Evolutionary conservation across 53 echinoderm and acorn worm genomes (phyloP), one percentile per base, ranked within the genome.

Genomic region (Paracentrotus lividus): DNA sequence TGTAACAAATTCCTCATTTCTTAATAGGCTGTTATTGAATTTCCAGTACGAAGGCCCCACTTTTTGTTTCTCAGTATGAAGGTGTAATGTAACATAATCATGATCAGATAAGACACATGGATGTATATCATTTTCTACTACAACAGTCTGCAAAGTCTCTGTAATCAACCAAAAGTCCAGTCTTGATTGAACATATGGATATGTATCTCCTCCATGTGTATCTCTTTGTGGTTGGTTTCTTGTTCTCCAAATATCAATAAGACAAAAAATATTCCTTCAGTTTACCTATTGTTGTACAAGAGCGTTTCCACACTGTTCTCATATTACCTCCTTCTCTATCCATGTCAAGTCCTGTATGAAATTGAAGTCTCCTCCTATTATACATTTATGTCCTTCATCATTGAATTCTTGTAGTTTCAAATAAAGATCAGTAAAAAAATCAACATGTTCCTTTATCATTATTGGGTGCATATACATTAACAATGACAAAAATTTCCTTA

Each of bases 231-330:
- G 84, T 43, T 42, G 44, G 84, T 84, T 84, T 84, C 49, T 44
- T n/a, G 21, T n/a, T n/a, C 53, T 85, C 85, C 53, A 85, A 49
- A 85, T 53, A 24, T 84, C 84, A 42, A 85, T 49, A 10, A 85
- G 85, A 49, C 51, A 27, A 49, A 49, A n/a, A 49, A 24, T 49
- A 45, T 12, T 85, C 42, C 51, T 85, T 85, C 26, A 85, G 0
- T 5, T 20, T 85, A n/a, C 18, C 21, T 45, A 85, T 33, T 14
- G n/a, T 9, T 33, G 24, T 21, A 85, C 26, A 85, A 49, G 85
- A 85, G 13, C 31, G 47, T 20, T 85, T 85, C 85, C 85, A 85
- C 21, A 85, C 42, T 84, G n/a, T n/a, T n/a, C n/a, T 84, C 84
- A 44, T 84, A 42, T 4, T 43, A 84, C 84, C 85, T 12, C 85